Percentiles rank a stretch among this genome's conserved stretches.
phyloP scores from a whole-genome alignment of 2,113 vertebrate genomes.

The Lucifuga dentata region DNA sequence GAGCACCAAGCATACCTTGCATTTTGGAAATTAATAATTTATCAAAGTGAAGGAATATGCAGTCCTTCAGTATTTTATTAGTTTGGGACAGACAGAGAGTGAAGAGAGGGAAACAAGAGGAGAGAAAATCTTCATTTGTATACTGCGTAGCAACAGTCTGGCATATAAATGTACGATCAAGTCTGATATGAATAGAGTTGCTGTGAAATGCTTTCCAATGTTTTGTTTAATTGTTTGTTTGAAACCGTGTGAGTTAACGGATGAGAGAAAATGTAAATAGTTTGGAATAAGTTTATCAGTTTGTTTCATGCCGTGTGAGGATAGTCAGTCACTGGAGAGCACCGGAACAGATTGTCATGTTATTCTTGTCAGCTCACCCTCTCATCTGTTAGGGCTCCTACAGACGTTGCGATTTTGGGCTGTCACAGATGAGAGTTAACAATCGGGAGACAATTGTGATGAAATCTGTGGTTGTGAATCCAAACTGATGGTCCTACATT shows the following conservation, averaged over 20 bases:
- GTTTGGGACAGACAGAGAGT: conserved; percentile 11
- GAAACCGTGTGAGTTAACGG: not conserved
- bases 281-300: conserved; percentile 15
- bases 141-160: conserved; percentile 3
- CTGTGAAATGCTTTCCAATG: not conserved
- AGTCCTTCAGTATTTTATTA: conserved; percentile 20
- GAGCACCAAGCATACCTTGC: conserved; percentile 5
- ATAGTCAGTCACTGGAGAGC: conserved; percentile 24
- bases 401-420: too few species aligned
- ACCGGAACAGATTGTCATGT: conserved; percentile 8
- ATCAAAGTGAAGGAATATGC: conserved; percentile 11
- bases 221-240: not conserved
- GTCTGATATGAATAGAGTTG: conserved; percentile 7
- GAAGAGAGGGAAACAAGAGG: not conserved
- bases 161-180: conserved; percentile 8
- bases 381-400: conserved; percentile 30
- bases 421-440: too few species aligned
- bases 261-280: conserved; percentile 4
- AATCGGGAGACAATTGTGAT: too few species aligned
- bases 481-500: too few species aligned
- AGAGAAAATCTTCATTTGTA: not conserved
- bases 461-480: too few species aligned
- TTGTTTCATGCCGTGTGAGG: conserved; percentile 21
- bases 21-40: conserved; percentile 31
- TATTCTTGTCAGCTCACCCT: conserved; percentile 33